phyloP scores from a whole-genome alignment of 2,113 vertebrate species.

The Emydura subglobosa region DNA sequence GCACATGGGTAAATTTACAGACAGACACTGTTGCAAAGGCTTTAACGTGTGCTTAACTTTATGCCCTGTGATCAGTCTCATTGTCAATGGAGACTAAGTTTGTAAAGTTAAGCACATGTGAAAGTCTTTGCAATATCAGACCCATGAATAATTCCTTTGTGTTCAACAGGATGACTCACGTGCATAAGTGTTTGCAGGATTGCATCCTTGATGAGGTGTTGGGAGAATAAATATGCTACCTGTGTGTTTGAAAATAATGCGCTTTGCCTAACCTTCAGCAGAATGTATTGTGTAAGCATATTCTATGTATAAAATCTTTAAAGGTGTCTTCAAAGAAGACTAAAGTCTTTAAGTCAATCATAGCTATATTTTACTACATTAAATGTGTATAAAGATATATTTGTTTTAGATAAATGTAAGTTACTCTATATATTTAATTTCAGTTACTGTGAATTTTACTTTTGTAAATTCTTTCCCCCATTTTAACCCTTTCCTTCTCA shows the following conservation, averaged over 20 bases:
- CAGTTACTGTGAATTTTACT: conserved; percentile 88
- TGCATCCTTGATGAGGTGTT: background rate
- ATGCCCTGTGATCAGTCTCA: background rate
- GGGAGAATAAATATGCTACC: conserved; percentile 75
- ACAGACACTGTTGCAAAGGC: background rate
- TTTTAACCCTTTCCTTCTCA: conserved; percentile 75
- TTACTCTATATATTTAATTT: conserved; percentile 84
- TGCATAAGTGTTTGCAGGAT: conserved; percentile 11
- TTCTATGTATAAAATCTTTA: conserved; percentile 86
- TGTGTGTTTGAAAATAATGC: conserved; percentile 81
- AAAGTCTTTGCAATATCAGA: background rate
- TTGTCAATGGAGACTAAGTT: rapidly evolving
- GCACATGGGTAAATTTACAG: background rate
- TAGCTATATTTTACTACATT: conserved; percentile 91
- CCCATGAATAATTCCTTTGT: background rate
- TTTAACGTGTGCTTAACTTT: background rate
- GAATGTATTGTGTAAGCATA: conserved; percentile 89
- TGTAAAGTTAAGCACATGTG: rapidly evolving
- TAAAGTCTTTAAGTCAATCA: conserved; percentile 88
- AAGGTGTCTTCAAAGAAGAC: conserved; percentile 90
- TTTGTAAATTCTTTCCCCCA: conserved; percentile 72
- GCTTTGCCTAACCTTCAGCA: conserved; percentile 88
- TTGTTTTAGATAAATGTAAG: conserved; percentile 84
- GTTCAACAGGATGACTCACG: rapidly evolving
- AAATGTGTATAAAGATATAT: conserved; percentile 88